Evolutionary conservation across 2,888 invertebrate genomes (phyloP).

Genomic region (Nesidiocoris tenuis): DNA sequence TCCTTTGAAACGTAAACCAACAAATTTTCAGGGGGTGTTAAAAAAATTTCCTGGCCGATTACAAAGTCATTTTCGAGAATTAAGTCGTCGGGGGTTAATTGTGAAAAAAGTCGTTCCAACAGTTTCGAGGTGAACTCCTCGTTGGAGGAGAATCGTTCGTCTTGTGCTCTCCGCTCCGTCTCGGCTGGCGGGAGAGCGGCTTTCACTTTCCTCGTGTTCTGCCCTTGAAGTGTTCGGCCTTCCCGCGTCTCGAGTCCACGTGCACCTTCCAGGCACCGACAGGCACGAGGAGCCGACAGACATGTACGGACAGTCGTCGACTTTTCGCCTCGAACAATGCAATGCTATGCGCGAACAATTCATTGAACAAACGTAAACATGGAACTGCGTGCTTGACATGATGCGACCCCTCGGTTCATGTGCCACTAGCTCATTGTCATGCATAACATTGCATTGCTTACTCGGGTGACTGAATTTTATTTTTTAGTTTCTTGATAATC

Average conservation of each 20-base stretch:
- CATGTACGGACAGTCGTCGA: no score
- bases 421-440: no score
- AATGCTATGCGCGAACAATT: not conserved
- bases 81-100: no score
- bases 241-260: not conserved
- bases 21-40: no score
- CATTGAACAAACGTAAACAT: not conserved
- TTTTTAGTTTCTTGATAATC: no score
- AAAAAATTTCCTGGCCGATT: no score
- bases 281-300: not conserved
- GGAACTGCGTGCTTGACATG: not conserved
- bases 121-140: not conserved
- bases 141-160: not conserved
- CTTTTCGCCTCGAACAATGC: not conserved
- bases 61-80: no score
- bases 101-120: no score
- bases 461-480: no score
- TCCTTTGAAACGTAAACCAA: no score
- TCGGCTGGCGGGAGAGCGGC: not conserved
- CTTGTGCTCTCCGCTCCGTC: no score
- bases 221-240: not conserved
- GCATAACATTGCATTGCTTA: no score
- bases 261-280: not conserved
- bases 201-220: not conserved
- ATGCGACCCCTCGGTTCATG: not conserved